phyloP scores from a whole-genome alignment of 2,797 vertebrate genomes.

The Sorex maritimensis region DNA sequence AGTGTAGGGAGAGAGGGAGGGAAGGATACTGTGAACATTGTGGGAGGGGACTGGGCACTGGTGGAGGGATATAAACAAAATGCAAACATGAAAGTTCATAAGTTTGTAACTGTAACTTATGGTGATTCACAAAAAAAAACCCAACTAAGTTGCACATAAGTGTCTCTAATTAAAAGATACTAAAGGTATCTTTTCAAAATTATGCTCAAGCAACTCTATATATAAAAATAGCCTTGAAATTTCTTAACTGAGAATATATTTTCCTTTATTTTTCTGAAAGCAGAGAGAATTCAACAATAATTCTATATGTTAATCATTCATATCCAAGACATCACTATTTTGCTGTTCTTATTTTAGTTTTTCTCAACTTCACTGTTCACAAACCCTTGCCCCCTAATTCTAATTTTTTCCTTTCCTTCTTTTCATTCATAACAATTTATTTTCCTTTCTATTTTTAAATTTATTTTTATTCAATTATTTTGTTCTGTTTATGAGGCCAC shows the following conservation, averaged over 20 bases:
- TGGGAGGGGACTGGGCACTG: too few relatives aligned
- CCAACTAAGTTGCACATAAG: not conserved
- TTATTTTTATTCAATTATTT: too few relatives aligned
- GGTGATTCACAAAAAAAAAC: too few relatives aligned
- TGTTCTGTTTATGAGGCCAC: too few relatives aligned
- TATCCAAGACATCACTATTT: conserved; percentile 19
- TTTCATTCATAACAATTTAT: too few relatives aligned
- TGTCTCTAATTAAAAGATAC: not conserved
- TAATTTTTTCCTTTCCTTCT: not conserved
- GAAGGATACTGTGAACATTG: too few relatives aligned
- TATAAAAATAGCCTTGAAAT: conserved; percentile 29
- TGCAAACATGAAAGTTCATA: too few relatives aligned
- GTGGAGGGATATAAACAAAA: too few relatives aligned
- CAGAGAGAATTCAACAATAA: not conserved
- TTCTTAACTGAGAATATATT: not conserved
- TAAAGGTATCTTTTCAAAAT: conserved; percentile 24
- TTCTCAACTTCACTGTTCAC: not conserved
- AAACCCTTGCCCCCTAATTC: not conserved
- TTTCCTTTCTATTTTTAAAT: too few relatives aligned
- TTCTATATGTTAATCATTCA: not conserved
- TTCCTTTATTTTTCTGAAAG: conserved; percentile 38
- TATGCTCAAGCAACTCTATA: not conserved
- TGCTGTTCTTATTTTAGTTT: not conserved
- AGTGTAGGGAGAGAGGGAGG: too few relatives aligned
- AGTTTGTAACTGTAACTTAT: too few relatives aligned